Percentiles rank a stretch among this genome's conserved stretches.
phyloP scores from a whole-genome alignment of 2,113 vertebrate genomes.

The Cacatua alba region DNA sequence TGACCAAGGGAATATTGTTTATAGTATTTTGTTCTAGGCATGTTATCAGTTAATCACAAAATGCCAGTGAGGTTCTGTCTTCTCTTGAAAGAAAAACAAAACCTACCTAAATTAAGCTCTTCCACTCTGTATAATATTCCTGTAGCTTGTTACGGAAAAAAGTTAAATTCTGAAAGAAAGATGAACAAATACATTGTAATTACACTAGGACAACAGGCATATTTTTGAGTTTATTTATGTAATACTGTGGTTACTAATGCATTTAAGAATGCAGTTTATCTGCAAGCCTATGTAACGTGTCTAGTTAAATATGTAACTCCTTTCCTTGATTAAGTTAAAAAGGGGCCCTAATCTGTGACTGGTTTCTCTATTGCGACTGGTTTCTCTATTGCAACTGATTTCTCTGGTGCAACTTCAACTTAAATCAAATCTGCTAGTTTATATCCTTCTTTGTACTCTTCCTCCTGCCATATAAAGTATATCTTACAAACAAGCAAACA shows the following conservation, averaged over 20 bases:
- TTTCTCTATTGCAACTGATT: neutral
- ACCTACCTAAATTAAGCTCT: neutral
- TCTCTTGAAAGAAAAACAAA: neutral
- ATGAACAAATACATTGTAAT: neutral
- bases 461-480: neutral
- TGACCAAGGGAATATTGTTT: neutral
- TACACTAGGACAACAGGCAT: fast-evolving
- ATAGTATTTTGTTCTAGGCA: neutral
- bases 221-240: neutral
- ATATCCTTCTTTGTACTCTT: neutral
- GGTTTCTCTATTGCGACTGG: neutral
- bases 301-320: neutral
- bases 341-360: neutral
- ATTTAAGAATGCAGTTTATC: neutral
- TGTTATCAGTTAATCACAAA: neutral
- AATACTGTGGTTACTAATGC: fast-evolving
- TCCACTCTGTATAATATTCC: neutral
- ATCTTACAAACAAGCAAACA: neutral
- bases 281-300: fast-evolving
- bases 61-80: neutral
- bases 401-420: neutral
- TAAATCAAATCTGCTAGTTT: neutral
- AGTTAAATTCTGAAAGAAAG: neutral
- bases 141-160: neutral
- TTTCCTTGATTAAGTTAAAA: neutral